Base-by-base conservation (phyloP, 1,140 invertebrate species). In the Streblospio benedicti region DNA sequence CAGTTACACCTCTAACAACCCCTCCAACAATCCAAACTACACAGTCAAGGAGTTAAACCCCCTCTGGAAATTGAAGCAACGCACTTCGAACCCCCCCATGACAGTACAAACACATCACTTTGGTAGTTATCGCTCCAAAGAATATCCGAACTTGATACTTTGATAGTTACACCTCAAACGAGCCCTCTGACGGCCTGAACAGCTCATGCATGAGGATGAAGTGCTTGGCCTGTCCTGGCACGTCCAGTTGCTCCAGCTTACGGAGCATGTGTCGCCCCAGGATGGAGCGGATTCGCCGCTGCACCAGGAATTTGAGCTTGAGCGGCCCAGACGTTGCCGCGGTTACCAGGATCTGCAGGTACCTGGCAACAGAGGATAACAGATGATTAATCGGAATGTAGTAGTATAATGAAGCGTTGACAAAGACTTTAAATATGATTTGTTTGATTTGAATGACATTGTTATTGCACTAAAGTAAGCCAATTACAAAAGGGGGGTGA, bases 101-200 rank as follows among this genome's bases (percentile, higher is more conserved):
- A n/a, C 2, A 3, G 30, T n/a, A 4, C 2, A 51, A 1, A 52
- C 27, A 52, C 18, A 2, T 52, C 27, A 31, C 16, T 51, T 3
- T 18, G 2, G 6, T 20, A 4, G 5, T 25, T 25, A n/a, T 2
- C 27, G 18, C 25, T 30, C 20, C 33, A 6, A 31, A n/a, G 31
- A 18, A 33, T 6, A 35, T 55, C 18, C 27, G 6, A 57, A 16
- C n/a, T n/a, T n/a, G n/a, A n/a, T n/a, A n/a, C n/a, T n/a, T n/a
- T n/a, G n/a, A n/a, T n/a, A 28, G 23, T 58, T 49, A 62, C 38
- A 62, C 60, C 28, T 62, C 60, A 52, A 62, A 62, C 0, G 60
- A 62, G 31, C 53, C 53, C 4, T 30, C 31, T 3, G 30, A 18
- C 23, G 60, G n/a, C 18, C 53, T 27, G 54, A 62, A 62, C 4